Evolutionary conservation across 2,113 vertebrate species (phyloP), one percentile per base, ranked within the genome.

Genomic region (Sylvicapra grimmia): DNA sequence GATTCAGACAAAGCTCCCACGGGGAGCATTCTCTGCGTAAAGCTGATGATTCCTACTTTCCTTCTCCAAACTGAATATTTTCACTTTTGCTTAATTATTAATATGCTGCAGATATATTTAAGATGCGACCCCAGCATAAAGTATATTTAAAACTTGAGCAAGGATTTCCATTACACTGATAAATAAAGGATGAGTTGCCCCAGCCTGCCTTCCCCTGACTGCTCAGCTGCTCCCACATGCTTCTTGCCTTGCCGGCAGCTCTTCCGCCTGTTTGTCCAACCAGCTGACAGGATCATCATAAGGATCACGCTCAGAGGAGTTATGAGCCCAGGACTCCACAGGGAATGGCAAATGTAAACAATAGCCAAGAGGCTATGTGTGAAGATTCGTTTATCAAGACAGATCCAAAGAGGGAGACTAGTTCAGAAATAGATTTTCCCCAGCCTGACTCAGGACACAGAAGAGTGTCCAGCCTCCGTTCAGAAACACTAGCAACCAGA

Each of bases 41-140:
- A 27, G 33, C 47, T 75, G 36, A 59, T 0, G 21, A 29, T 49
- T 72, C 77, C 33, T 19, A 12, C 31, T n/a, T 83, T 83, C 49
- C 36, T 82, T 54, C 49, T 53, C 86, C 80, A 85, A 88, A 68
- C 23, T 8, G 36, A 36, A 56, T 53, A 29, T 44, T 87, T 88
- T 44, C 84, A 44, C n/a, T 51, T 91, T 63, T 58, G 31, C 33
- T 84, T 63, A 77, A 51, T 94, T 88, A 88, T 51, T 77, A 63
- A 79, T 27, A 8, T 29, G 54, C 88, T 56, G 61, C 54, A 77
- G 75, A 58, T 51, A 40, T 63, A 77, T 29, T 83, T 88, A 88
- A 96, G 95, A 61, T 47, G 47, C 4, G 25, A 40, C 79, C 79
- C 58, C 16, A 40, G 31, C 65, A 82, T 82, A 40, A 51, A 77